Evolutionary conservation across 2,113 vertebrate species (phyloP), one percentile per base, ranked within the genome.

Genomic region (Tympanuchus pallidicinctus): DNA sequence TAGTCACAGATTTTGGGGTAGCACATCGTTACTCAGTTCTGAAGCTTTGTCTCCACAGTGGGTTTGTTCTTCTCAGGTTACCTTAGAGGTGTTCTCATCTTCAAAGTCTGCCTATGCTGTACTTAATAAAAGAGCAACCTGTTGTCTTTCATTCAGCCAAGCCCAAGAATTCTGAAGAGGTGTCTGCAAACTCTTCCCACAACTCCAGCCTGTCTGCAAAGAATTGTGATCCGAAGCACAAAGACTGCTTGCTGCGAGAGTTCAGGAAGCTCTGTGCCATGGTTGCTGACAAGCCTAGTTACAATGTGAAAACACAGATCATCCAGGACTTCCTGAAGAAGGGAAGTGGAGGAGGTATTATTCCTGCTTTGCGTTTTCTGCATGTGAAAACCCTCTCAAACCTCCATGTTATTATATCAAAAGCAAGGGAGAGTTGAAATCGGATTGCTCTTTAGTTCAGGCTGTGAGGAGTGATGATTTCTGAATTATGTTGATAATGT

Each of bases 221-320:
- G 95, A 97, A 97, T 1, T 98, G 98, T 90, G 98, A 99, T 72
- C 98, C 97, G 2, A 97, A 97, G 86, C 99, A 99, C 97, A 99
- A 99, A 73, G 99, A 99, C 96, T 99, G 98, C 84, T 97, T 99
- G 84, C 92, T 99, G 56, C 96, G 99, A 2, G 99, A 99, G 89
- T 99, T 99, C 89, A 98, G 99, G 40, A 99, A 99, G 94, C 97
- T 99, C 19, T 99, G 99, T 2, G 99, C 98, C 64, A 98, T 94
- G 96, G 99, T 99, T 74, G 98, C 99, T 0, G 99, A 99, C 11
- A 98, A 98, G 88, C 98, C 98, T 13, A 98, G 99, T 97, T 99
- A 99, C 96, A 99, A 99, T 1, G 93, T 96, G 11, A 99, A 99
- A 96, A 99, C 99, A 0, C 98, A 99, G 97, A 99, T 99, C 84